Evolutionary conservation across 2,113 vertebrate species (phyloP).

Genomic region (Archocentrus centrarchus): DNA sequence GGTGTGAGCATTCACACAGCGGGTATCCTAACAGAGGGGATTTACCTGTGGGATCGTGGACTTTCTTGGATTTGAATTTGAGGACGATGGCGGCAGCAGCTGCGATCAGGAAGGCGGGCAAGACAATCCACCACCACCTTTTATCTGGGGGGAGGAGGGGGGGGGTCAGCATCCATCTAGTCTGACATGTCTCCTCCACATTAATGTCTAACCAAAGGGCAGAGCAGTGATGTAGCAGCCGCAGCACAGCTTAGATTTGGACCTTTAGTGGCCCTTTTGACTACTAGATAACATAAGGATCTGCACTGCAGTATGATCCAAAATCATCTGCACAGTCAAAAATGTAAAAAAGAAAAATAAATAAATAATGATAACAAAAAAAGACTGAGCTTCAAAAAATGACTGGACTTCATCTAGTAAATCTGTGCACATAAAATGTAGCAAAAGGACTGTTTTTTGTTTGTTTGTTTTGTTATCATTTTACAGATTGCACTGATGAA

Average conservation of each 20-base stretch:
- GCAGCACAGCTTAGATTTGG: background rate
- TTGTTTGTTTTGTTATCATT: background rate
- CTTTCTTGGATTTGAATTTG: conserved; percentile 74
- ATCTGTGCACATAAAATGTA: too few relatives aligned
- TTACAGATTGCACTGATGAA: background rate
- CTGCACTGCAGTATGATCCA: background rate
- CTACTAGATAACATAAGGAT: background rate
- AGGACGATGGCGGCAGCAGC: conserved; percentile 41
- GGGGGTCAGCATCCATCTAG: background rate
- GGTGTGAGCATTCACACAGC: rapidly evolving
- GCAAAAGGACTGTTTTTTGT: too few relatives aligned
- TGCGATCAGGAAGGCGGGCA: conserved; percentile 31
- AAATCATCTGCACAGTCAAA: background rate
- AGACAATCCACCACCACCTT: conserved; percentile 70
- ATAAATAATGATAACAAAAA: too few relatives aligned
- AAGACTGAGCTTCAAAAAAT: too few relatives aligned
- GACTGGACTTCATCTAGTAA: too few relatives aligned
- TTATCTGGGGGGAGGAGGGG: conserved; percentile 53
- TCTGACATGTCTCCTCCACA: background rate
- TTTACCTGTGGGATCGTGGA: conserved; percentile 72
- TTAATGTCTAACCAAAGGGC: background rate
- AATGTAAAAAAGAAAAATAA: background rate
- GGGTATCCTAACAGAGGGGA: background rate
- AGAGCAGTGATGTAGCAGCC: background rate
- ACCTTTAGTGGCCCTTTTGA: background rate